These are phyloP conservation scores for Pelagia noctiluca DNA, from an alignment of 30 jellyfish, hydroid and myxozoan genomes.

Conservation along the genomic window DNA sequence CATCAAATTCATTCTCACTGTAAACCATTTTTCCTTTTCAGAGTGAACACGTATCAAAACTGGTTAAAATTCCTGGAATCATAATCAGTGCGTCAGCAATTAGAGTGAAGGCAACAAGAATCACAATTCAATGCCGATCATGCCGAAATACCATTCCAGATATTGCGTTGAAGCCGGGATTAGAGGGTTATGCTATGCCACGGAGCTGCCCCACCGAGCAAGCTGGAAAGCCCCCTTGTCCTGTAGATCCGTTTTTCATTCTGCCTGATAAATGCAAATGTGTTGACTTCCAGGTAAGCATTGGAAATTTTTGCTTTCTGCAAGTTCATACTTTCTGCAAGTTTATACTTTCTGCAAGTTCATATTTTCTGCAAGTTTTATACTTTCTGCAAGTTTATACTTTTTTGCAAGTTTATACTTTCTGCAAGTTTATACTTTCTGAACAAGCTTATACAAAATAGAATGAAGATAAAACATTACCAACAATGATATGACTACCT, in stretches of 20 bases:
- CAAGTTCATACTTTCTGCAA: too few relatives aligned
- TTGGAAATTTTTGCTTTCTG: neutral
- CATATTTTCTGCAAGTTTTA: too few relatives aligned
- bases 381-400: too few relatives aligned
- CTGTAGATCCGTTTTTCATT: conserved; percentile 97
- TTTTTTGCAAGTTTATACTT: too few relatives aligned
- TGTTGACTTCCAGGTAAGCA: conserved; percentile 97
- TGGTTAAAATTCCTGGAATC: conserved; percentile 97
- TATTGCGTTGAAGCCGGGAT: conserved; percentile 92
- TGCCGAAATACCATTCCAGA: conserved; percentile 94
- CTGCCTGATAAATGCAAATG: conserved; percentile 99
- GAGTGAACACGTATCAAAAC: conserved; percentile 96
- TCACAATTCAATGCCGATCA: conserved; percentile 95
- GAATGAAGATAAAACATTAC: too few relatives aligned
- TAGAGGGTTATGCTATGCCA: conserved; percentile 98
- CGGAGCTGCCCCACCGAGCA: conserved; percentile 96
- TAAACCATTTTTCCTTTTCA: conserved; percentile 10
- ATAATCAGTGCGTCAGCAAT: conserved; percentile 98
- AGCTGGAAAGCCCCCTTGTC: conserved; percentile 99
- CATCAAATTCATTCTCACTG: too few relatives aligned
- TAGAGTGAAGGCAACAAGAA: conserved; percentile 91
- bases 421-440: too few relatives aligned
- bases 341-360: too few relatives aligned
- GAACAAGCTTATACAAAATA: too few relatives aligned
- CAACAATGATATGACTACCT: too few relatives aligned